Percentiles rank a stretch among this genome's conserved stretches.
phyloP scores from a whole-genome alignment of 2,113 vertebrate genomes.

The Bubalus kerabau region DNA sequence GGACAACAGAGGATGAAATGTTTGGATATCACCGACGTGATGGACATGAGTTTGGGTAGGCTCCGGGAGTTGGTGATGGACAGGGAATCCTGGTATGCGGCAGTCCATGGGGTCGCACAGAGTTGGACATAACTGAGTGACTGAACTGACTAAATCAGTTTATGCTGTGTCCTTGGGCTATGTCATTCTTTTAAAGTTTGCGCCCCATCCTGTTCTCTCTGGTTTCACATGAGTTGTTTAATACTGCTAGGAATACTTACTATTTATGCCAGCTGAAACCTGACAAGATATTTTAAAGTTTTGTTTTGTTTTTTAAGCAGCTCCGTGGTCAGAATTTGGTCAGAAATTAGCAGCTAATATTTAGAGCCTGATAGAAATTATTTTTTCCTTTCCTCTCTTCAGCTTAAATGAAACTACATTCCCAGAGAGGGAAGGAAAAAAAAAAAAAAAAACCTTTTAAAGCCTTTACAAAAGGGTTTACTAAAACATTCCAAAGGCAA shows the following conservation, averaged over 20 bases:
- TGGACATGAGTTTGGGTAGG: background rate
- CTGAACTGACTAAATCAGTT: background rate
- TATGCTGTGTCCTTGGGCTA: background rate
- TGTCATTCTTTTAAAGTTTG: background rate
- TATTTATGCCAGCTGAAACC: background rate
- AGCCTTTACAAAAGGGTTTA: background rate
- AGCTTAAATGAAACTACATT: background rate
- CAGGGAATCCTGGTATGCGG: background rate
- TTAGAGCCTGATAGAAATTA: background rate
- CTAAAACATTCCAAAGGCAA: background rate
- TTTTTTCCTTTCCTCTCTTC: background rate
- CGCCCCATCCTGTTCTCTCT: background rate
- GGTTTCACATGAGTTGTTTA: background rate
- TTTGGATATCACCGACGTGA: rapidly evolving
- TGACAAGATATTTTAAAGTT: background rate
- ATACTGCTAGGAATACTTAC: background rate
- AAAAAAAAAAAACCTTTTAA: background rate
- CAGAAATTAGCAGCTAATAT: background rate
- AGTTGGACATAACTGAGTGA: background rate
- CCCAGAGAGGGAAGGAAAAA: background rate
- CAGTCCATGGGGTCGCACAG: background rate
- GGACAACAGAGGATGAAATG: background rate
- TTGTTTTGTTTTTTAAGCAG: background rate
- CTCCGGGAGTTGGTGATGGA: background rate
- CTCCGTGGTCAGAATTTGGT: background rate